Conservation (phyloP, 2,797 vertebrate genomes). For the Macroramphosus scolopax region DNA sequence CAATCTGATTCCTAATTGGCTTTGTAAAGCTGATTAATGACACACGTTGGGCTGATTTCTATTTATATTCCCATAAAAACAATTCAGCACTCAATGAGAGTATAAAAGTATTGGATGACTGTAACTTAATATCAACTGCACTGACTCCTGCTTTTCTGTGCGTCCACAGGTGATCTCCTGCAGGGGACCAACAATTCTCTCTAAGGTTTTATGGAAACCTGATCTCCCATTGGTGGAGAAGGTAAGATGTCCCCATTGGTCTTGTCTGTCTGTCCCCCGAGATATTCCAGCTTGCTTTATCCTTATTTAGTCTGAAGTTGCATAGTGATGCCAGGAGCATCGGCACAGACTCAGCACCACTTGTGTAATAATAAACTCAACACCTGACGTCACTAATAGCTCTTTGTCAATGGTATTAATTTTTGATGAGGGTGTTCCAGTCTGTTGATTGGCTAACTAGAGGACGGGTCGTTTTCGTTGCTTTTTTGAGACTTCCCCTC, state of each 20-base stretch:
- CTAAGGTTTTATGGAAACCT: conserved; percentile 73
- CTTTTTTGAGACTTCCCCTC: conserved; percentile 8
- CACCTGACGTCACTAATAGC: conserved; percentile 46
- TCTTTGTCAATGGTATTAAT: conserved; percentile 47
- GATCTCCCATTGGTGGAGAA: conserved; percentile 69
- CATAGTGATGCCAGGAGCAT: background rate
- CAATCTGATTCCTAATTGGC: no score
- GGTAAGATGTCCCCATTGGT: conserved; percentile 49
- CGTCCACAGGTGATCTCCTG: conserved; percentile 64
- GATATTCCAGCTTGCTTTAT: conserved; percentile 1
- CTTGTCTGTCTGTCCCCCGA: no score
- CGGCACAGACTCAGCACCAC: background rate
- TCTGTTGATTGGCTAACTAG: conserved; percentile 14
- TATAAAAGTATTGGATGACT: no score
- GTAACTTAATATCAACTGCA: conserved; percentile 1
- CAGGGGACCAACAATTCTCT: conserved; percentile 57
- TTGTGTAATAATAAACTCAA: conserved; percentile 18
- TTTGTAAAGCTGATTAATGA: no score
- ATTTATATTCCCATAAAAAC: conserved; percentile 12
- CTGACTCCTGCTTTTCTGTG: conserved; percentile 14
- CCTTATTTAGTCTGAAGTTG: background rate
- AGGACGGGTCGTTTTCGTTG: conserved; percentile 17
- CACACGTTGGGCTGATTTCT: conserved; percentile 13
- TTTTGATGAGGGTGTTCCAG: conserved; percentile 45
- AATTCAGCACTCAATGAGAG: conserved; percentile 5